Evolutionary conservation across 2,888 invertebrate genomes (phyloP).

Genomic region (Didymodactylos carnosus): DNA sequence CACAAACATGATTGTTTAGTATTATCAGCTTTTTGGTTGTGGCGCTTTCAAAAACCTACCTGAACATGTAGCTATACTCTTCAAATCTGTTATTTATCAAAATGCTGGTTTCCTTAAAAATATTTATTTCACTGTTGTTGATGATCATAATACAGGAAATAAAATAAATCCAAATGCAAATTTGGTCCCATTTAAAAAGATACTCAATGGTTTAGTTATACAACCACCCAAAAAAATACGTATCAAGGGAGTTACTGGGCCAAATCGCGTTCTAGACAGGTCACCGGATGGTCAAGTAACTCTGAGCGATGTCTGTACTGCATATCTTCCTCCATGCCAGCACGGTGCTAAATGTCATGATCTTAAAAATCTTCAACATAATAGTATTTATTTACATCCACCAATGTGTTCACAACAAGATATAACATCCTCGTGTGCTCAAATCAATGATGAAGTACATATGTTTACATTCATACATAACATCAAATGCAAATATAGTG

Average conservation of each 20-base stretch:
- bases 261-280: not conserved
- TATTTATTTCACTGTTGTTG: not conserved
- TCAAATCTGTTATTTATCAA: not conserved
- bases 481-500: not conserved
- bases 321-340: not conserved
- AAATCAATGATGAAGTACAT: not conserved
- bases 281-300: not conserved
- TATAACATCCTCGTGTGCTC: not conserved
- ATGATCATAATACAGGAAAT: not conserved
- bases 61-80: not conserved
- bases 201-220: not conserved
- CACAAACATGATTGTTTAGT: not conserved
- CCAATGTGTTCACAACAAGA: not conserved
- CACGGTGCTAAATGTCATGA: not conserved
- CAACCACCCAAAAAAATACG: not conserved
- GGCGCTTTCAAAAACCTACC: not conserved
- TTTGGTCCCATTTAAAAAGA: not conserved
- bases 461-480: not conserved
- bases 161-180: not conserved
- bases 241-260: not conserved
- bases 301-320: not conserved
- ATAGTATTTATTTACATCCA: not conserved
- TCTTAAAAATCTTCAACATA: not conserved
- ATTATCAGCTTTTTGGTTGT: not conserved
- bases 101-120: not conserved